These are phyloP conservation scores for Smutsia gigantea DNA, from an alignment of 2,797 vertebrate species.

Conservation along the genomic window DNA sequence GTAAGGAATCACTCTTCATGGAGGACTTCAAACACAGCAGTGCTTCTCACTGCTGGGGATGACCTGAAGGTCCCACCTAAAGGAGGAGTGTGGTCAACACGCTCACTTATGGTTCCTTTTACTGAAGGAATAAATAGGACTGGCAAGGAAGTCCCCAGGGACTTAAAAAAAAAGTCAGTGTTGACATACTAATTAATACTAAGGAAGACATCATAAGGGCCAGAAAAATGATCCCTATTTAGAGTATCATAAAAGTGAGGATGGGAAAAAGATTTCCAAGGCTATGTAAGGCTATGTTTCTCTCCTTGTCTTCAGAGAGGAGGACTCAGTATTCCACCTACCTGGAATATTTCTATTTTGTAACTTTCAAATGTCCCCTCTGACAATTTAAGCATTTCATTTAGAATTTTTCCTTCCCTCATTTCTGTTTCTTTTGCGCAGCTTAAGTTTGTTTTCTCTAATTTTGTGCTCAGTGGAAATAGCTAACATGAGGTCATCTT, in stretches of 20 bases:
- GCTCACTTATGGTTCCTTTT: neutral
- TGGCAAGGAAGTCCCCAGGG: slow-evolving; percentile 27
- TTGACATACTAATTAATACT: slow-evolving; percentile 19
- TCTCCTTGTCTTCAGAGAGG: neutral
- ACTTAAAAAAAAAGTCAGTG: neutral
- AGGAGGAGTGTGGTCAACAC: neutral
- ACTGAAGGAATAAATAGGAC: neutral
- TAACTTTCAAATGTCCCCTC: slow-evolving; percentile 28
- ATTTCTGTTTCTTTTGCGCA: slow-evolving; percentile 38
- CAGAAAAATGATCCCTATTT: slow-evolving; percentile 37
- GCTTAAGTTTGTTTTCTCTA: neutral
- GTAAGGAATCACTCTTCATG: neutral
- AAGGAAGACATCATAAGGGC: neutral
- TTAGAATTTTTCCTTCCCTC: slow-evolving; percentile 30
- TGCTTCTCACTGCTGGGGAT: slow-evolving; percentile 28
- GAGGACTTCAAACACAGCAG: slow-evolving; percentile 47
- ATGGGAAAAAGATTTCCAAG: slow-evolving; percentile 18
- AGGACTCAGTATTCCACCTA: neutral
- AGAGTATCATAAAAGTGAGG: slow-evolving; percentile 9
- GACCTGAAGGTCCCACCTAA: neutral
- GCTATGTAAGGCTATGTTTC: slow-evolving; percentile 3
- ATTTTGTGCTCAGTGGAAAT: slow-evolving; percentile 39
- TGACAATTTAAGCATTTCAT: slow-evolving; percentile 11
- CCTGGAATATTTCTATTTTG: slow-evolving; percentile 7
- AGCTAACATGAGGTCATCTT: slow-evolving; percentile 13